These are phyloP conservation scores for Xylota segnis DNA, from an alignment of 2,888 invertebrate genomes.

Conservation along the genomic window DNA sequence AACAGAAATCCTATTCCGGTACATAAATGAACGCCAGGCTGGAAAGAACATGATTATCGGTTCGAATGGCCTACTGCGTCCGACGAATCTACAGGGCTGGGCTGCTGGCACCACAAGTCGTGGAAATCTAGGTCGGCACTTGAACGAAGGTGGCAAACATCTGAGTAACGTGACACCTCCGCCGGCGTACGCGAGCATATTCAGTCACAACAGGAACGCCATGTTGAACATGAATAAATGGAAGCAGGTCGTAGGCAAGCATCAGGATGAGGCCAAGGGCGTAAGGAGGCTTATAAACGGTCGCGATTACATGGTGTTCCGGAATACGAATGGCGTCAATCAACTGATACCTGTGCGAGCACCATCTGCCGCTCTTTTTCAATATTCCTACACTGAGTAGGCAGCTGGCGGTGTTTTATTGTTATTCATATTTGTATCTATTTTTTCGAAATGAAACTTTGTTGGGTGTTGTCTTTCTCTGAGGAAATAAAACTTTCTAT, in stretches of 20 bases:
- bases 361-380: slow-evolving; percentile 91
- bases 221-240: slow-evolving; percentile 52
- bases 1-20: slow-evolving; percentile 86
- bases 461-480: slow-evolving; percentile 18
- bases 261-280: slow-evolving; percentile 79
- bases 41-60: slow-evolving; percentile 47
- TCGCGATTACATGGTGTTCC: slow-evolving; percentile 90
- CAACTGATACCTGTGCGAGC: slow-evolving; percentile 90
- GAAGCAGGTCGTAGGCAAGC: slow-evolving; percentile 53
- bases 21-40: slow-evolving; percentile 80
- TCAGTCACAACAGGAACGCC: slow-evolving; percentile 75
- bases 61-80: slow-evolving; percentile 31
- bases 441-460: not conserved
- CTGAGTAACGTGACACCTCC: slow-evolving; percentile 85
- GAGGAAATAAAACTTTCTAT: not conserved
- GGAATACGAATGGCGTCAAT: slow-evolving; percentile 87
- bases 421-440: slow-evolving; percentile 1
- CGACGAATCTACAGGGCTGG: slow-evolving; percentile 54
- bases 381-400: slow-evolving; percentile 85
- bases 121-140: slow-evolving; percentile 80
- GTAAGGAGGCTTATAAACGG: slow-evolving; percentile 89
- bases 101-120: slow-evolving; percentile 80
- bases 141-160: slow-evolving; percentile 79
- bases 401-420: slow-evolving; percentile 19
- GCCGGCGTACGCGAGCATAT: slow-evolving; percentile 87